Base-by-base conservation (phyloP, 2,113 vertebrate genomes). In the Monopterus albus region DNA sequence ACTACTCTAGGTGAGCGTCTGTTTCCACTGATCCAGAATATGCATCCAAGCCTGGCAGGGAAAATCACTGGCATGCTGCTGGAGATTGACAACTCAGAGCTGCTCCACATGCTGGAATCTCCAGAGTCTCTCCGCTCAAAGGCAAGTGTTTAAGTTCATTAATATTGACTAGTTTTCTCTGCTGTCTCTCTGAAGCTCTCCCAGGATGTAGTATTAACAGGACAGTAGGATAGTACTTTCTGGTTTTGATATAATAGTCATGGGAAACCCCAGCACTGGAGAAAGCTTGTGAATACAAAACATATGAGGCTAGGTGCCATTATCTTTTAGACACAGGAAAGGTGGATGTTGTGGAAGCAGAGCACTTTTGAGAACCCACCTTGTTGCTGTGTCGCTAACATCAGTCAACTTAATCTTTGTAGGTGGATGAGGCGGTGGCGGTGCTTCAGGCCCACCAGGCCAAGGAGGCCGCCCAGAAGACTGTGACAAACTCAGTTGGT, bases 391-490 rank as follows among this genome's bases (percentile, higher is more conserved):
- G 3, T 51, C 53, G 7, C 17, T 63, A n/a, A 69, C 25, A 15
- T 28, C 18, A 3, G 13, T 43, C 6, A 3, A 20, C 18, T 11
- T 23, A 15, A 58, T 67, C 6, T 80, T 20, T 39, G 4, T 72
- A 98, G 97, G 97, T 98, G 92, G 97, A 98, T 90, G 97, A 99
- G 94, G 97, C 97, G 7, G 96, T 99, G 76, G 97, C 97, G 76
- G 97, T 99, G 89, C 93, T 99, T 72, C 97, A 98, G 92, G 97
- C 97, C 78, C 97, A 99, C 89, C 97, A 98, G 94, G 97, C 96
- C 81, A 98, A 99, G 91, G 97, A 98, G 83, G 93, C 95, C n/a
- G 95, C 95, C 45, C 97, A 98, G 91, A 98, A 98, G 91, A 92
- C 95, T 43, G 96, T 95, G 70, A 94, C 94, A 73, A 96, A 95